Conservation (phyloP, 2,888 invertebrate species). For the Drosophila melanosoma region DNA sequence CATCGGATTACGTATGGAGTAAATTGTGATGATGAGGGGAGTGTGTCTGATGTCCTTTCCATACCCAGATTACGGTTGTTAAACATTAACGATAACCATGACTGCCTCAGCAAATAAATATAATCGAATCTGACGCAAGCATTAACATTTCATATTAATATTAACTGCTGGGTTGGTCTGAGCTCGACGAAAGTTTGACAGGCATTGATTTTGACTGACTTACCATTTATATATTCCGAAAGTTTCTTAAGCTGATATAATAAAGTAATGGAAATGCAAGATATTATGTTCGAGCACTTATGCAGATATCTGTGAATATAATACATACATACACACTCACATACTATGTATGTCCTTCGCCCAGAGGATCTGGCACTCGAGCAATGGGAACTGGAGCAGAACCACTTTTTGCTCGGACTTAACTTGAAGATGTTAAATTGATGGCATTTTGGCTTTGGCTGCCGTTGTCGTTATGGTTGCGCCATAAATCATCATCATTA, state of each 20-base stretch:
- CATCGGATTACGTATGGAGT: neutral
- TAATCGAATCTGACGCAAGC: neutral
- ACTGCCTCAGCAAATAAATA: neutral
- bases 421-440: conserved; percentile 32
- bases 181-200: neutral
- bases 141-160: neutral
- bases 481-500: conserved; percentile 56
- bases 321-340: neutral
- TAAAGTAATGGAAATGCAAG: neutral
- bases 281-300: neutral
- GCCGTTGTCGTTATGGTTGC: conserved; percentile 29
- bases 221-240: neutral
- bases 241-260: neutral
- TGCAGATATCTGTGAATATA: neutral
- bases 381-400: neutral
- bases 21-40: neutral
- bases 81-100: neutral
- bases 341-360: neutral
- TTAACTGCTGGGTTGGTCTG: neutral
- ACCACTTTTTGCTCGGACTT: conserved; percentile 7
- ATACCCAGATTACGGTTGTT: neutral
- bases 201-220: neutral
- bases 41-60: neutral
- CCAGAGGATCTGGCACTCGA: neutral
- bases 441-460: conserved; percentile 36